Percentiles rank a stretch among this genome's conserved stretches.
Evolutionary conservation across 2,888 invertebrate species (phyloP).

Genomic region (Adelphocoris suturalis): DNA sequence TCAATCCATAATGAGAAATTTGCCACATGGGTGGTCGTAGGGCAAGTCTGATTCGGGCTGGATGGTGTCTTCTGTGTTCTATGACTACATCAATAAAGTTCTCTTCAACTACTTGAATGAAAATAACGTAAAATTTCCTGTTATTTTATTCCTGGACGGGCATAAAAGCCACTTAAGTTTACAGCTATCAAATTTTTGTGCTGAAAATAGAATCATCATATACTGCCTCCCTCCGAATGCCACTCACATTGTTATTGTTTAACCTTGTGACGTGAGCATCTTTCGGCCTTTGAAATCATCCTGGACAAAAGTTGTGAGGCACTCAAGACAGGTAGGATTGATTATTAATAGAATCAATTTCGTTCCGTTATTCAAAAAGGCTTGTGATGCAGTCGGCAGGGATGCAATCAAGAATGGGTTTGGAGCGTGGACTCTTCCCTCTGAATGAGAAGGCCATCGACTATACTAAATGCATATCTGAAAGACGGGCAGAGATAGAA

Average conservation of each 20-base stretch:
- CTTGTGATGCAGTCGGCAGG: conserved; percentile 72
- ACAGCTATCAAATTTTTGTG: conserved; percentile 34
- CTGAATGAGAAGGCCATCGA: too few species aligned
- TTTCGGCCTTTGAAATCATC: conserved; percentile 72
- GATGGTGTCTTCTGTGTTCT: conserved; percentile 49
- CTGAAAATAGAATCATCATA: conserved; percentile 73
- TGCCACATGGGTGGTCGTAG: conserved; percentile 32
- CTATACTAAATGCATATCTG: too few species aligned
- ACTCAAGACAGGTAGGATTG: conserved; percentile 74
- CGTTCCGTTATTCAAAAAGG: conserved; percentile 75
- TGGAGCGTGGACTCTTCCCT: too few species aligned
- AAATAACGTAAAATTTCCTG: neutral
- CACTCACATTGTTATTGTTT: conserved; percentile 77
- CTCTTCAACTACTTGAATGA: conserved; percentile 26
- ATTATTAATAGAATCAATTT: conserved; percentile 75
- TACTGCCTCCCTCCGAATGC: conserved; percentile 76
- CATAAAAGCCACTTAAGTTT: conserved; percentile 56
- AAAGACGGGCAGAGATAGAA: too few species aligned
- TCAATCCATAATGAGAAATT: conserved; percentile 23
- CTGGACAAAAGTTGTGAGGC: conserved; percentile 69
- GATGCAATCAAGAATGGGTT: too few species aligned
- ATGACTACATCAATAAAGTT: conserved; percentile 35
- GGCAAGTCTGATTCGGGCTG: conserved; percentile 45
- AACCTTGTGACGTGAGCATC: conserved; percentile 76
- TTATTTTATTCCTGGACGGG: conserved; percentile 43